Base-by-base conservation (phyloP, 1,140 invertebrate genomes). In the Coboldia fuscipes region DNA sequence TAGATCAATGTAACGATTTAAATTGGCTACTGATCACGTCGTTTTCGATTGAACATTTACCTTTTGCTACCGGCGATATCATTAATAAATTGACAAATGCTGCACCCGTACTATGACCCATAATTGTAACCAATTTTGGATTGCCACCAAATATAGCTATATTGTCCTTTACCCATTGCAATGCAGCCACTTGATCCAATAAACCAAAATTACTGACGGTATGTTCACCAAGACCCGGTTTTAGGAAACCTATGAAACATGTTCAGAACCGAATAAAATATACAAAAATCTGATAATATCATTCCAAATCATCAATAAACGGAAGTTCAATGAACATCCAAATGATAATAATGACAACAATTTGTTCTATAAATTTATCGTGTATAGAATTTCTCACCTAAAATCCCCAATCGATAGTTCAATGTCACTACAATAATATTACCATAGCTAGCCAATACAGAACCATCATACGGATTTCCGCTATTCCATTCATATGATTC, bases 51-150 rank as follows among this genome's bases (percentile, higher is more conserved):
- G n/a, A n/a, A n/a, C n/a, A n/a, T 7, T 24, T 7, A n/a, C 72
- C 70, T 42, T 65, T 66, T 35, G 68, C 66, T 23, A 85, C 73
- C 1, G 83, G 84, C 30, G 85, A 89, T 13, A 89, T 65, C 61
- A 86, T 77, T 24, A 93, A 62, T 37, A 86, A 72, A 58, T 85
- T 90, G 33, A 86, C 78, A 47, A 84, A 86, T 20, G 83, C 83
- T 0, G 89, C 88, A 0, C 92, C 92, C 1, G 85, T 90, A 29
- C 83, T 86, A 48, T 96, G 88, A 0, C 90, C 90, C 58, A 96
- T 75, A 12, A 97, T 50, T 0, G 92, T 97, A 2, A 97, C 78
- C 1, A 62, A 66, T 18, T 59, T 60, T 12, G 5, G 22, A 60
- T 94, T 78, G 0, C 93, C 93, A 12, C 85, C 82, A 46, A 97